A percentile compares a stretch with the other conserved stretches of the same genome.
phyloP scores from a whole-genome alignment of 2,797 vertebrate genomes.

The Furcifer pardalis region DNA sequence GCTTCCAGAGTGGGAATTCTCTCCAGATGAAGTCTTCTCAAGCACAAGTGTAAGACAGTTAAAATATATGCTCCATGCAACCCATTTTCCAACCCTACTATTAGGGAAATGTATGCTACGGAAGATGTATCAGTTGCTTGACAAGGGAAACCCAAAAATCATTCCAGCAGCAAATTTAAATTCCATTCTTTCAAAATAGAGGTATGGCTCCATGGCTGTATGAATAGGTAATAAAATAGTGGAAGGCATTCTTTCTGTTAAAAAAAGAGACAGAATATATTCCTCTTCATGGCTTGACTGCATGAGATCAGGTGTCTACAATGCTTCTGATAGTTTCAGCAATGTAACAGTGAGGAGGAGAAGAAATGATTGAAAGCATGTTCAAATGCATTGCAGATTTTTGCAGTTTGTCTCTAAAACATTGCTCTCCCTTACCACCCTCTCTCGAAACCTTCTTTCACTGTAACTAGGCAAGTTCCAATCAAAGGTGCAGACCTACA shows the following conservation, averaged over 20 bases:
- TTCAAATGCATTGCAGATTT: too few relatives aligned
- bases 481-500: background rate
- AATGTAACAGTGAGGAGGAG: too few relatives aligned
- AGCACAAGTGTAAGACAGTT: constrained; percentile 44
- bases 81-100: background rate
- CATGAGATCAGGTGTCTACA: too few relatives aligned
- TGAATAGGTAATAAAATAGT: background rate
- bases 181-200: constrained; percentile 36
- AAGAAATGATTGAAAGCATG: too few relatives aligned
- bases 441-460: background rate
- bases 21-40: constrained; percentile 46
- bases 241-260: background rate
- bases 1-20: constrained; percentile 48
- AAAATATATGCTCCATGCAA: constrained; percentile 27
- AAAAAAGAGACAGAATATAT: too few relatives aligned
- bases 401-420: background rate
- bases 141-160: constrained; percentile 48
- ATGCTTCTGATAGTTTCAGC: too few relatives aligned
- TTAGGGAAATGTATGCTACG: background rate
- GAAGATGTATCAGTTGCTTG: constrained; percentile 45
- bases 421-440: background rate
- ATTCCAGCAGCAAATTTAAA: constrained; percentile 58
- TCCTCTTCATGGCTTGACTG: too few relatives aligned
- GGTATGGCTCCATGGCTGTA: background rate
- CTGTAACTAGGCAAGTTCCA: background rate